Conservation (phyloP, 92 coral and sea anemone genomes). For the Zoanthus gigantus region DNA sequence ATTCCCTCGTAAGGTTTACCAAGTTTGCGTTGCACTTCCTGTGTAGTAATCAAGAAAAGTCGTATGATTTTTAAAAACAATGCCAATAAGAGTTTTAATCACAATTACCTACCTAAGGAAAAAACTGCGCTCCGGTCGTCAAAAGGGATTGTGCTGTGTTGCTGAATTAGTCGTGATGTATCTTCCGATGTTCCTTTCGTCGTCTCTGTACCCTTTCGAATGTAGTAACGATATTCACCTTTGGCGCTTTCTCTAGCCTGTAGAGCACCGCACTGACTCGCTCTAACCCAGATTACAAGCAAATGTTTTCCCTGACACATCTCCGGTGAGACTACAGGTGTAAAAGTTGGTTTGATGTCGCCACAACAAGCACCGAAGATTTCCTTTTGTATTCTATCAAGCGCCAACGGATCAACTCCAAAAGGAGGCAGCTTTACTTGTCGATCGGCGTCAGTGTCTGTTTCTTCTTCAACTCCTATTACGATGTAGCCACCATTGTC, state of each 20-base stretch:
- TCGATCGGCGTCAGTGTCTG: slow-evolving; percentile 50
- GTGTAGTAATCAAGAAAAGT: no score
- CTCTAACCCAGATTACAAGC: slow-evolving; percentile 73
- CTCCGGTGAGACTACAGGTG: slow-evolving; percentile 75
- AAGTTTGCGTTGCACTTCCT: no score
- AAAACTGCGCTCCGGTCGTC: slow-evolving; percentile 74
- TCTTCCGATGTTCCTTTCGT: slow-evolving; percentile 54
- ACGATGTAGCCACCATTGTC: slow-evolving; percentile 86
- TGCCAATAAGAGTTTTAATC: no score
- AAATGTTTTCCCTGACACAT: slow-evolving; percentile 57
- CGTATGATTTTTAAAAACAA: no score
- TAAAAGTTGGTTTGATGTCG: slow-evolving; percentile 64
- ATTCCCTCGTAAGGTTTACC: no score
- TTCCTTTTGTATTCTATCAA: slow-evolving; percentile 74
- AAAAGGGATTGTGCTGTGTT: slow-evolving; percentile 66
- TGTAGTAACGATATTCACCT: slow-evolving; percentile 56
- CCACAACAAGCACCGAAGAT: slow-evolving; percentile 70
- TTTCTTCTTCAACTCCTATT: slow-evolving; percentile 76
- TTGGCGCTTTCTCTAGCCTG: slow-evolving; percentile 67
- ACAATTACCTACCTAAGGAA: slow-evolving; percentile 20
- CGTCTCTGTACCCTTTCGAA: slow-evolving; percentile 74
- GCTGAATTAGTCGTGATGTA: slow-evolving; percentile 29
- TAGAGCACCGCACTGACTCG: slow-evolving; percentile 75
- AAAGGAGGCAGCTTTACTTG: slow-evolving; percentile 70
- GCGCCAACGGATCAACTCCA: slow-evolving; percentile 54